Base-by-base conservation (phyloP, 1,140 invertebrate genomes). In the Drosophila bocqueti region DNA sequence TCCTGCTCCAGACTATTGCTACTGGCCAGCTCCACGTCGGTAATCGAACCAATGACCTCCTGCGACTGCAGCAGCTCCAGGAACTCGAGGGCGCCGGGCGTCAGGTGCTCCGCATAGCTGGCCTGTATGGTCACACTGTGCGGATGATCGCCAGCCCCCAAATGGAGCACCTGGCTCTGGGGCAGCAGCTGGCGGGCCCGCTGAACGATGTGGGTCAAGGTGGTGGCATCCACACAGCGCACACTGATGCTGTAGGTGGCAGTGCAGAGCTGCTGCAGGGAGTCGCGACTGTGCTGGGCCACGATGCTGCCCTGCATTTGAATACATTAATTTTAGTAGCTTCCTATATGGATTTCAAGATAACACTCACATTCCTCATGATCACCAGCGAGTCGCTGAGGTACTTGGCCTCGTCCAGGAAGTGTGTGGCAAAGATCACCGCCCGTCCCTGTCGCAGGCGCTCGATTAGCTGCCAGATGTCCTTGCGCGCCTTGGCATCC, bases 381-480 rank as follows among this genome's bases (percentile, higher is more conserved):
- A 96, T 94, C 4, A 96, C 93, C 4, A 96, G 93, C 9, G 94
- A 94, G 76, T 96, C 95, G 67, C 95, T 96, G 24, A 96, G 92
- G 71, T 95, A 94, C 76, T 95, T 95, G 0, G 95, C 95, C 80
- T 96, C 95, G 80, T 96, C 95, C 13, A 96, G 91, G 65, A 96
- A 95, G 81, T 96, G 96, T 2, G 96, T 96, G 2, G 96, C 96
- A 15, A 97, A 93, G 24, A 96, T 93, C 18, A 97, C 95, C 2
- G 96, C 96, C 6, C 96, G 94, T 58, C 95, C 95, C 36, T 94
- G 93, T 29, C 95, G 94, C 74, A 96, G 93, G 45, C 94, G 94
- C 74, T 95, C 94, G 69, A 97, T 96, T 57, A 97, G 94, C 45
- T 95, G 94, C 96, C 97, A 97, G 43, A 97, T 95, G 52, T 96